phyloP scores from a whole-genome alignment of 2,888 invertebrate genomes.

The Gasteruption jaculator region DNA sequence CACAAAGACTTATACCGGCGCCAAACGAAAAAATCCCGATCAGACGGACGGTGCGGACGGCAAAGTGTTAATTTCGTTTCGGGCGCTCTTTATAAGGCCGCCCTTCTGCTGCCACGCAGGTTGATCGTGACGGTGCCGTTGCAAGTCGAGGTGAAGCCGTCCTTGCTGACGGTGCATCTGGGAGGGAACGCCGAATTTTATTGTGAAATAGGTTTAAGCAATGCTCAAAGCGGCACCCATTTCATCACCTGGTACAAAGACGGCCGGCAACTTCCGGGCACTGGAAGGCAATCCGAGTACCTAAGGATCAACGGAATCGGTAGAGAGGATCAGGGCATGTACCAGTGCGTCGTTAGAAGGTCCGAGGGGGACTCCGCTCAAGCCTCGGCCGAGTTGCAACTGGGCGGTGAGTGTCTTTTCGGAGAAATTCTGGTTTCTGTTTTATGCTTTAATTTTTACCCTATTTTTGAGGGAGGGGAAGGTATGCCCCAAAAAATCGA shows the following conservation, averaged over 20 bases:
- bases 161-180: conserved; percentile 67
- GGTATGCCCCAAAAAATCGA: too few relatives aligned
- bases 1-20: too few relatives aligned
- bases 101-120: conserved; percentile 36
- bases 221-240: conserved; percentile 55
- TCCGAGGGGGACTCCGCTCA: conserved; percentile 73
- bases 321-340: conserved; percentile 72
- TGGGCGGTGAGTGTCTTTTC: conserved; percentile 70
- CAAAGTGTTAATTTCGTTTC: too few relatives aligned
- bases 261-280: conserved; percentile 63
- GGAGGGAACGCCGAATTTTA: conserved; percentile 71
- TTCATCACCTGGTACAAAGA: conserved; percentile 66
- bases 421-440: too few relatives aligned
- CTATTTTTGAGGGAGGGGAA: too few relatives aligned
- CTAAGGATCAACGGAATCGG: conserved; percentile 64
- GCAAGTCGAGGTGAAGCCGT: conserved; percentile 64
- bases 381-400: conserved; percentile 69
- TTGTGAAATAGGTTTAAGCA: conserved; percentile 46
- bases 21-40: too few relatives aligned
- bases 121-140: conserved; percentile 64
- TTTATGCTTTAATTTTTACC: too few relatives aligned
- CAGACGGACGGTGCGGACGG: too few relatives aligned
- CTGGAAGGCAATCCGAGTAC: conserved; percentile 63
- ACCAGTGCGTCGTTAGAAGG: conserved; percentile 69
- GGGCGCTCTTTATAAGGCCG: too few relatives aligned